Percentiles rank a stretch among this genome's conserved stretches.
Conservation (phyloP, 2,888 invertebrate genomes). For the Drosophila nr. perissopoda region DNA sequence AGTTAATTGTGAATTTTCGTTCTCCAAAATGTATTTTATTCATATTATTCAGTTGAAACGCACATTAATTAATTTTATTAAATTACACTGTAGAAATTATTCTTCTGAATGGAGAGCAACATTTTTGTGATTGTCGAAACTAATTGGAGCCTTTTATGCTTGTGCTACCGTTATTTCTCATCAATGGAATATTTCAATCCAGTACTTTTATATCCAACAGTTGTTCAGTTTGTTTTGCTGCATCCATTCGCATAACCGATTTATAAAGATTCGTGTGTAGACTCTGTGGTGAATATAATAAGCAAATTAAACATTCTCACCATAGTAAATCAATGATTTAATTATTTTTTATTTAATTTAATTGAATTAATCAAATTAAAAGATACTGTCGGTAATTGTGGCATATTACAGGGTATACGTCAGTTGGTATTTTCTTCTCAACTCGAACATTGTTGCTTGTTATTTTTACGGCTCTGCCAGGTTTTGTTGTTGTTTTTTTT, state of each 20-base stretch:
- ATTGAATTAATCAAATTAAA: neutral
- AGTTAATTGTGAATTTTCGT: neutral
- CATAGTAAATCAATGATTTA: neutral
- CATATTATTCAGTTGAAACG: neutral
- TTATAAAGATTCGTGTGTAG: neutral
- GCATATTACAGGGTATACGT: conserved; percentile 3
- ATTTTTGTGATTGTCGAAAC: too few relatives aligned
- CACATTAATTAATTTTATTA: neutral
- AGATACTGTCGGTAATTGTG: neutral
- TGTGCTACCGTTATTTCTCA: neutral
- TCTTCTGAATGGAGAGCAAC: too few relatives aligned
- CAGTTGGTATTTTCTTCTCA: neutral
- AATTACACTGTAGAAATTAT: neutral
- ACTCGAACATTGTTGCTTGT: conserved; percentile 33
- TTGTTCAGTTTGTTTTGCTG: neutral
- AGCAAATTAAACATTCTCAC: neutral
- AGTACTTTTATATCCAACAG: neutral
- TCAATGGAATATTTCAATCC: neutral
- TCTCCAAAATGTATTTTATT: neutral
- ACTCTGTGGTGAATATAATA: neutral
- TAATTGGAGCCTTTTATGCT: too few relatives aligned
- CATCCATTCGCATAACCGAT: neutral
- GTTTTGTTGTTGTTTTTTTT: conserved; percentile 16
- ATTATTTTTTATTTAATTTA: neutral
- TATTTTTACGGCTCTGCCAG: conserved; percentile 57